Percentiles rank a stretch among this genome's conserved stretches.
These are phyloP conservation scores for Epizoanthus illoricatus DNA, from an alignment of 92 coral and sea anemone genomes.

Conservation along the genomic window DNA sequence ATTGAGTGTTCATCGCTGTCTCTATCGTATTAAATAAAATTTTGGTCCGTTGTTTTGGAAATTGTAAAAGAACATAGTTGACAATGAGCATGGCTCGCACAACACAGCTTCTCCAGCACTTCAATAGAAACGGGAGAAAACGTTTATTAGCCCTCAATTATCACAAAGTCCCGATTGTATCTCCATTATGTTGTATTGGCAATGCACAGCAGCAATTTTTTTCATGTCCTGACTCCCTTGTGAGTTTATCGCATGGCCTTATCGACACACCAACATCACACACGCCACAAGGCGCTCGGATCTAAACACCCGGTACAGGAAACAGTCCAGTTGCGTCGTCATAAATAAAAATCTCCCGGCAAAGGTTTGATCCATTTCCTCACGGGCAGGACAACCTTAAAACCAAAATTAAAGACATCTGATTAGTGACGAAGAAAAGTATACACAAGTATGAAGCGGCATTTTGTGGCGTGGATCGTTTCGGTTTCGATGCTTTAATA, in stretches of 20 bases:
- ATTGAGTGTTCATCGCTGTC: neutral
- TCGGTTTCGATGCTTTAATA: neutral
- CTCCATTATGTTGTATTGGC: slow-evolving; percentile 20
- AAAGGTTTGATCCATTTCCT: neutral
- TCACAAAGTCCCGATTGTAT: slow-evolving; percentile 31
- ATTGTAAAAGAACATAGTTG: neutral
- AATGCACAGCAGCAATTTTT: neutral
- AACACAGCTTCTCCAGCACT: neutral
- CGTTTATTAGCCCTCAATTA: slow-evolving; percentile 36
- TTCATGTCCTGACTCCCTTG: slow-evolving; percentile 2
- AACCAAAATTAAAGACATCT: neutral
- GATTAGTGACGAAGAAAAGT: neutral
- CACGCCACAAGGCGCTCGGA: neutral
- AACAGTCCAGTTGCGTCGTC: slow-evolving; percentile 11
- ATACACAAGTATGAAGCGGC: slow-evolving; percentile 9
- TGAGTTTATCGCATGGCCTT: neutral
- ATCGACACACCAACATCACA: neutral
- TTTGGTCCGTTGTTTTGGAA: neutral
- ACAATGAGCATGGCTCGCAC: neutral
- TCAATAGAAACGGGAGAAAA: neutral
- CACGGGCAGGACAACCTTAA: neutral
- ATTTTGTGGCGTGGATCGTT: neutral
- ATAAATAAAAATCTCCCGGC: slow-evolving; percentile 9
- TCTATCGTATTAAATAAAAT: slow-evolving; percentile 2
- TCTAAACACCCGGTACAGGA: neutral